Conservation (phyloP, 2,888 invertebrate species). For the Polia nebulosa region DNA sequence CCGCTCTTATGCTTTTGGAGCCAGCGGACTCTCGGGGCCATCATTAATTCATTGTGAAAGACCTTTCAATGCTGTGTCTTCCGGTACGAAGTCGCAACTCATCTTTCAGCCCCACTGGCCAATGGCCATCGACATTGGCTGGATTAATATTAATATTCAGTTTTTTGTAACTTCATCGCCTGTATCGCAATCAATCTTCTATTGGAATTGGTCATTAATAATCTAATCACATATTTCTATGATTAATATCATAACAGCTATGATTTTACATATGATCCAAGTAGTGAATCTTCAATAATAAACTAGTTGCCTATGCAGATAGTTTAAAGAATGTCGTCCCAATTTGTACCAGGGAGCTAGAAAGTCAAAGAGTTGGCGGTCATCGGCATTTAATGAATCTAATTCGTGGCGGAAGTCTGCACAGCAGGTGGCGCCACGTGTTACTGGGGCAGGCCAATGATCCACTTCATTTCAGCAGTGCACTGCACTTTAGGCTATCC, state of each 20-base stretch:
- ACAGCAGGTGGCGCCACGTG: constrained; percentile 60
- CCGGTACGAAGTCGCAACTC: too few relatives aligned
- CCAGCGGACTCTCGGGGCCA: too few relatives aligned
- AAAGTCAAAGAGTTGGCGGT: constrained; percentile 55
- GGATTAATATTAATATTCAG: not conserved
- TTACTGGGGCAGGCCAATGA: constrained; percentile 55
- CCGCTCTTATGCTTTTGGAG: too few relatives aligned
- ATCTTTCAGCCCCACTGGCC: too few relatives aligned
- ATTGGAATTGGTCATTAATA: not conserved
- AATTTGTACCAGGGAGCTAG: constrained; percentile 36
- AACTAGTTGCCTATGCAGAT: not conserved
- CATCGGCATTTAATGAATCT: constrained; percentile 56
- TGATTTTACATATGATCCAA: too few relatives aligned
- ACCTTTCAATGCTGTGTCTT: too few relatives aligned
- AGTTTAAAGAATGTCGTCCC: constrained; percentile 24
- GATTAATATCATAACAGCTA: not conserved
- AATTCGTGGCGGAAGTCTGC: constrained; percentile 50
- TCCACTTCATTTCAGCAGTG: constrained; percentile 34
- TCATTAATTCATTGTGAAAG: too few relatives aligned
- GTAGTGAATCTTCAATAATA: too few relatives aligned
- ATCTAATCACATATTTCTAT: not conserved
- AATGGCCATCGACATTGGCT: not conserved
- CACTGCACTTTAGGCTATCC: constrained; percentile 29
- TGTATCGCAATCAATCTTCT: too few relatives aligned
- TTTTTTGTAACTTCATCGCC: too few relatives aligned